These are phyloP conservation scores for Grus americana DNA, from an alignment of 2,113 vertebrate genomes.

Conservation along the genomic window DNA sequence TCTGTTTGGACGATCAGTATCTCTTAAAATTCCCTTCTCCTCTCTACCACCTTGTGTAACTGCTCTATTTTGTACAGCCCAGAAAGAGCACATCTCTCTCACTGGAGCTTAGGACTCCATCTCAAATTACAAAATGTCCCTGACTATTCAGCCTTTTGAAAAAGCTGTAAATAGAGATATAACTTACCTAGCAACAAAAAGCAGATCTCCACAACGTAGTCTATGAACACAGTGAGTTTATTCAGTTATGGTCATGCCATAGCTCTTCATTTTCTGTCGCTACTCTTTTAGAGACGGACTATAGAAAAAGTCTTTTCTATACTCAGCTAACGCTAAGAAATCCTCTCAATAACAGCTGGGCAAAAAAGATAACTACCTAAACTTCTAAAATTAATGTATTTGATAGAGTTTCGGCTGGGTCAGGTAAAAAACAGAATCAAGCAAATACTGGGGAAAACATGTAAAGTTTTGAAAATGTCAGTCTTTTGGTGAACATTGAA, in stretches of 20 bases:
- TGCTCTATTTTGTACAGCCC: not conserved
- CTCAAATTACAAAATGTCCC: constrained; percentile 60
- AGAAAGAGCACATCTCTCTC: constrained; percentile 28
- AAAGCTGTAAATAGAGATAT: constrained; percentile 55
- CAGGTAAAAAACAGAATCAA: not conserved
- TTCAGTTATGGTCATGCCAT: not conserved
- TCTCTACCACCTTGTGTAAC: constrained; percentile 32
- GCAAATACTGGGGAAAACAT: not conserved
- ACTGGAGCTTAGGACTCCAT: constrained; percentile 1
- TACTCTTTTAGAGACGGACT: not conserved
- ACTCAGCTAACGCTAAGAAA: not conserved
- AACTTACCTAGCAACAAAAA: constrained; percentile 65
- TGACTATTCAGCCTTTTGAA: constrained; percentile 45
- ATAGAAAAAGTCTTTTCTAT: not conserved
- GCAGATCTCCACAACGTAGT: not conserved
- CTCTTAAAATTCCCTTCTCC: not conserved
- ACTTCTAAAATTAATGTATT: not conserved
- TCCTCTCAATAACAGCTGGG: not conserved
- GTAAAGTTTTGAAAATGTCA: not conserved
- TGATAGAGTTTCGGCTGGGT: not conserved
- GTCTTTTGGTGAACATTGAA: not conserved
- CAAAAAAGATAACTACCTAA: not conserved
- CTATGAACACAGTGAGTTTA: constrained; percentile 22
- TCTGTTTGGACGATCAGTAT: not conserved
- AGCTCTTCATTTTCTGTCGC: not conserved